Base-by-base conservation (phyloP, 2,113 vertebrate genomes). In the Cavia porcellus region DNA sequence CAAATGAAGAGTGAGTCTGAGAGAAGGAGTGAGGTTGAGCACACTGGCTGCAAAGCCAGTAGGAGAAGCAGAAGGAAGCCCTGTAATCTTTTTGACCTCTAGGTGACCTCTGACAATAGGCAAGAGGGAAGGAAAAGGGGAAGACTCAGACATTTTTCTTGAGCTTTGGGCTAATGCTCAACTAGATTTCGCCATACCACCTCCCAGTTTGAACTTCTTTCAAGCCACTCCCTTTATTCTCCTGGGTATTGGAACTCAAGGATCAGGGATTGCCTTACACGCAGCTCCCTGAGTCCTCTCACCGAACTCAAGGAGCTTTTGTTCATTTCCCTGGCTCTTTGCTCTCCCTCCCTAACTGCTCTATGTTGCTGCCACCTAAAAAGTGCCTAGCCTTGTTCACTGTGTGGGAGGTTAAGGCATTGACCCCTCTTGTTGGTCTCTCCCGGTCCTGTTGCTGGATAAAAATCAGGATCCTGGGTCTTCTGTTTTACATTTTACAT, bases 191-290 rank as follows among this genome's bases (percentile, higher is more conserved):
- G 19, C 28, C 70, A 75, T 38, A 50, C n/a, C 52, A 59, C 85
- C 61, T 87, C 68, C 32, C 50, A 86, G 20, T 47, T 80, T 89
- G 47, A 94, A 86, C 52, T 84, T 91, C 38, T 61, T 94, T 96
- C 28, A n/a, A 47, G 32, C 90, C 79, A 70, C 1, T 47, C n/a
- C 38, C 22, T 61, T 86, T 35, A 55, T n/a, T 77, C 15, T 19
- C 24, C 45, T 79, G 55, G 95, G 38, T 42, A 42, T 4, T 10
- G 4, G 72, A 25, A 42, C 22, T 74, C 45, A 80, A 52, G 15
- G 64, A 64, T 52, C 74, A 80, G 64, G 9, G 64, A 64, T 38
- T 55, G 7, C 32, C 64, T 96, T 68, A 47, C 0, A 20, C 2
- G 24, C 82, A 64, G 11, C 24, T 61, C 15, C 47, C 68, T 64